A percentile compares a stretch with the other conserved stretches of the same genome.
phyloP scores from a whole-genome alignment of 2,888 invertebrate genomes.

The Thecocarcelia acutangulata region DNA sequence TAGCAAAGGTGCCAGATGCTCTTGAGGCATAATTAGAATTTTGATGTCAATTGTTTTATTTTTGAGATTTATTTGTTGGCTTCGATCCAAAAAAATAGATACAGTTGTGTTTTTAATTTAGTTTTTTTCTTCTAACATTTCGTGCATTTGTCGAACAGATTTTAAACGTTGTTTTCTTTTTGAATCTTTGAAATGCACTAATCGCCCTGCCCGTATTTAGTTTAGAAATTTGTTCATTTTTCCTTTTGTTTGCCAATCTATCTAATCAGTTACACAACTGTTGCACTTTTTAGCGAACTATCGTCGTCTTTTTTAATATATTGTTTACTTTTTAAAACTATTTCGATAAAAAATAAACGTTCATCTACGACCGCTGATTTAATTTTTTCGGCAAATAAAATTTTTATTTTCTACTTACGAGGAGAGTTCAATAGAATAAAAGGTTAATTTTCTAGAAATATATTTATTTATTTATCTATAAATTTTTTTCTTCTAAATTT shows the following conservation, averaged over 20 bases:
- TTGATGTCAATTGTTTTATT: not conserved
- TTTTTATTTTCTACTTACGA: no score
- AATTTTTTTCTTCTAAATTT: no score
- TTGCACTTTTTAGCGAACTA: slow-evolving; percentile 14
- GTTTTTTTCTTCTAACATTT: slow-evolving; percentile 10
- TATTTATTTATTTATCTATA: no score
- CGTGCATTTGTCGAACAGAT: slow-evolving; percentile 7
- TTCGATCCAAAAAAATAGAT: slow-evolving; percentile 46
- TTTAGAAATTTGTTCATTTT: slow-evolving; percentile 38
- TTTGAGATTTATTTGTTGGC: slow-evolving; percentile 54
- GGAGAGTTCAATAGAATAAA: no score
- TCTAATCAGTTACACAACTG: slow-evolving; percentile 56
- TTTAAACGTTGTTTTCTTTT: slow-evolving; percentile 43
- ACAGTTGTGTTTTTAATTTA: slow-evolving; percentile 20
- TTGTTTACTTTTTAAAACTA: no score
- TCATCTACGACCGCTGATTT: no score
- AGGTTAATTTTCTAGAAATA: no score
- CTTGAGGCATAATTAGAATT: slow-evolving; percentile 17
- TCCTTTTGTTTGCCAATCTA: slow-evolving; percentile 39
- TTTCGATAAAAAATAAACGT: no score
- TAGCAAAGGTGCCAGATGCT: slow-evolving; percentile 70
- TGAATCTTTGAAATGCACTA: slow-evolving; percentile 52
- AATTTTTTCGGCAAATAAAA: no score
- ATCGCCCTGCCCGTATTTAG: slow-evolving; percentile 16
- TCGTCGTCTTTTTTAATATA: not conserved